Conservation (phyloP, 2,797 vertebrate species). For the Scolopax bukidnonensis region DNA sequence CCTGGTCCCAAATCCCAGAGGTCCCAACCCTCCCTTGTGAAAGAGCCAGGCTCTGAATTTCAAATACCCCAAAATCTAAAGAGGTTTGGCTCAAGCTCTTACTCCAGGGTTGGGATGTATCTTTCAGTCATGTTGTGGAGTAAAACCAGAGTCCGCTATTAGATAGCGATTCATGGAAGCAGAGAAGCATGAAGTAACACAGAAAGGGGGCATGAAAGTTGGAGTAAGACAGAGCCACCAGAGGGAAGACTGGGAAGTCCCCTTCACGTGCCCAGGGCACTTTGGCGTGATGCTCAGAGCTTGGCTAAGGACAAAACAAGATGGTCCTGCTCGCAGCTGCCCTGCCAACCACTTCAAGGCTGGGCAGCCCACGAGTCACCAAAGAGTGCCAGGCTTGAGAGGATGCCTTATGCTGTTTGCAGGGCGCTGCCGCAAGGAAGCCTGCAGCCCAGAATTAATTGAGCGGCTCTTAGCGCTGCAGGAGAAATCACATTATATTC, state of each 20-base stretch:
- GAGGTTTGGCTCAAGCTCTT: not conserved
- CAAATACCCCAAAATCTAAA: not conserved
- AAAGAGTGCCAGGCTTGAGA: not conserved
- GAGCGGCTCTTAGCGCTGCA: not conserved
- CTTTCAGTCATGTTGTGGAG: not conserved
- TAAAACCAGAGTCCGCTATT: not conserved
- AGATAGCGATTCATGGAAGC: not conserved
- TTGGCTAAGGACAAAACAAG: not conserved
- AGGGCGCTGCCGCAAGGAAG: not conserved
- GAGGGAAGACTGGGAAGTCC: not conserved
- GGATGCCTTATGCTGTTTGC: not conserved
- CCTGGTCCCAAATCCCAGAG: not conserved
- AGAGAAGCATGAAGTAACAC: not conserved
- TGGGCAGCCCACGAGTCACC: not conserved
- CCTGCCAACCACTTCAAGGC: not conserved
- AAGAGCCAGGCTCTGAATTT: not conserved
- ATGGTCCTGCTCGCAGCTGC: not conserved
- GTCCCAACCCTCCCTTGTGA: not conserved
- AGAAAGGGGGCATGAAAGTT: not conserved
- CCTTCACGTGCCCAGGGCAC: not conserved
- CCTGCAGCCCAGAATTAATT: not conserved
- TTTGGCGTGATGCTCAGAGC: not conserved
- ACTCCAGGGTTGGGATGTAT: not conserved
- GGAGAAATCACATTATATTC: not conserved
- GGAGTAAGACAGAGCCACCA: not conserved